A percentile compares a stretch with the other conserved stretches of the same genome.
These are phyloP conservation scores for Bucorvus abyssinicus DNA, from an alignment of 2,797 vertebrate genomes.

Conservation along the genomic window DNA sequence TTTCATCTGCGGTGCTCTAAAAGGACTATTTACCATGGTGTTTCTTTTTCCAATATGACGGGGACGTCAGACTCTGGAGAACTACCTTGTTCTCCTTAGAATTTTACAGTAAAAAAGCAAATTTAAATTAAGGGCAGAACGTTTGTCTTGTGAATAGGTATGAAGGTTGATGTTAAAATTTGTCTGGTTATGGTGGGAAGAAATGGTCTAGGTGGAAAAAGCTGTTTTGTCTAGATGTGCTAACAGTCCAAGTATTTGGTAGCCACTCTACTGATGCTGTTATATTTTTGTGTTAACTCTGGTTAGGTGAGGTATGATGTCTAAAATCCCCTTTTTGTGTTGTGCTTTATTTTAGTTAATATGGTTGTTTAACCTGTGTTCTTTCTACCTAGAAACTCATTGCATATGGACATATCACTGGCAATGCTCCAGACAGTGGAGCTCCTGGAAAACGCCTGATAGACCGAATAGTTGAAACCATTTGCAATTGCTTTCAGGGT, in stretches of 20 bases:
- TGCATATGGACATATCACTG: slow-evolving; percentile 96
- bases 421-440: slow-evolving; percentile 91
- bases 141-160: not conserved
- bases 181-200: not conserved
- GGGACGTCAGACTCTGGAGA: not conserved
- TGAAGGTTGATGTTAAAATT: not conserved
- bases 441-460: slow-evolving; percentile 92
- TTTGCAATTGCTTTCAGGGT: slow-evolving; percentile 96
- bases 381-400: slow-evolving; percentile 88
- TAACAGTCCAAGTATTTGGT: not conserved
- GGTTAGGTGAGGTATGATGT: not conserved
- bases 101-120: not conserved
- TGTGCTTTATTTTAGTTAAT: not conserved
- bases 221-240: not conserved
- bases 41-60: not conserved
- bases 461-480: slow-evolving; percentile 92
- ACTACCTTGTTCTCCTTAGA: not conserved
- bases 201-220: not conserved
- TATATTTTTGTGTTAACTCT: not conserved
- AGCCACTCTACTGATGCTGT: not conserved
- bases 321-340: not conserved
- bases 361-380: not conserved
- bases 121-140: not conserved
- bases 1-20: not conserved
- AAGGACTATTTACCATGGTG: fast-evolving